Percentiles rank a stretch among this genome's conserved stretches.
These are phyloP conservation scores for Vulpes ferrilata DNA, from an alignment of 2,113 vertebrate genomes.

Conservation along the genomic window DNA sequence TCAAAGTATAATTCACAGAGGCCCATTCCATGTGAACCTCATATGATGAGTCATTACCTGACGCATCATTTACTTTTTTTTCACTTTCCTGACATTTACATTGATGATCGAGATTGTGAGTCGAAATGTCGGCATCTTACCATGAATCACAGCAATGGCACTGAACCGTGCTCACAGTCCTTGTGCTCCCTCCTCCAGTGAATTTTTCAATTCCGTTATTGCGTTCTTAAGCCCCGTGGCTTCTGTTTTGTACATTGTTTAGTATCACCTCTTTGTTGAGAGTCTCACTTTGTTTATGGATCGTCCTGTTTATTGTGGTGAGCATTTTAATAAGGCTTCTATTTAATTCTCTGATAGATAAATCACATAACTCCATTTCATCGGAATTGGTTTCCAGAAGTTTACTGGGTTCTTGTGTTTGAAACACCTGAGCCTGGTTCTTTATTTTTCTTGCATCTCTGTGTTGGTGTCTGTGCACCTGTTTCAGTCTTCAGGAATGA, in stretches of 20 bases:
- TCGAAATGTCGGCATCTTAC: not conserved
- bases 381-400: not conserved
- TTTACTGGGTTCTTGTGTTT: not conserved
- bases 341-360: not conserved
- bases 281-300: not conserved
- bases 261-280: not conserved
- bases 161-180: not conserved
- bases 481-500: not conserved
- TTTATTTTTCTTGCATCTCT: not conserved
- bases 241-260: not conserved
- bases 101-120: not conserved
- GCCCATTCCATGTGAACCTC: not conserved
- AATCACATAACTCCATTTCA: not conserved
- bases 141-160: not conserved
- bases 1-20: not conserved
- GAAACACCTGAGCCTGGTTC: not conserved
- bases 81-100: not conserved
- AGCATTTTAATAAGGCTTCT: not conserved
- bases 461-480: not conserved
- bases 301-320: not conserved
- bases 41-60: not conserved
- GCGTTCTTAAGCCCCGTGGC: not conserved
- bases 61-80: not conserved
- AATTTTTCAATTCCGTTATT: not conserved
- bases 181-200: not conserved